Percentiles rank a stretch among this genome's conserved stretches.
These are phyloP conservation scores for Maniola hyperantus DNA, from an alignment of 2,888 invertebrate genomes.

Conservation along the genomic window DNA sequence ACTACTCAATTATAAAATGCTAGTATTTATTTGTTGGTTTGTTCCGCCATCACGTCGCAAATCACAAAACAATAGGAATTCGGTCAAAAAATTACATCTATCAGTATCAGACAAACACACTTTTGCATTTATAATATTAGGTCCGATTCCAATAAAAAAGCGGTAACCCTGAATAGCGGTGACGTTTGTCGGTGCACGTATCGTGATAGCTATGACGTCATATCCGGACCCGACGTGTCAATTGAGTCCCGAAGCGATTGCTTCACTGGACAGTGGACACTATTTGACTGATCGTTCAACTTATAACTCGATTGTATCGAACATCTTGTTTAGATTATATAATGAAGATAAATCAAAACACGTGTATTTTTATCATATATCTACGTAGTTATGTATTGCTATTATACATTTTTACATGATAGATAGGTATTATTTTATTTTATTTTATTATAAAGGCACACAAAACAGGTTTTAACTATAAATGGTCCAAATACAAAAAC, in stretches of 20 bases:
- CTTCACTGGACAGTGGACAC: conserved; percentile 18
- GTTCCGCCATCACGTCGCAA: too few relatives aligned
- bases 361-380: neutral
- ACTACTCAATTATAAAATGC: too few relatives aligned
- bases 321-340: conserved; percentile 4
- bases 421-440: too few relatives aligned
- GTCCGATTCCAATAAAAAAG: neutral
- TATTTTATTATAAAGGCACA: too few relatives aligned
- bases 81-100: too few relatives aligned
- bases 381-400: neutral
- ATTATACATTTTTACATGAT: too few relatives aligned
- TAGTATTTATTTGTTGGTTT: too few relatives aligned
- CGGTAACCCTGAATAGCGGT: conserved; percentile 7
- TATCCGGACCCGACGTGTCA: conserved; percentile 49
- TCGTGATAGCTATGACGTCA: conserved; percentile 57
- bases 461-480: too few relatives aligned
- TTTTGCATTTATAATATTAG: neutral
- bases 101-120: too few relatives aligned
- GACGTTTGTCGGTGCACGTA: conserved; percentile 36
- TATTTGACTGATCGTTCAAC: conserved; percentile 26
- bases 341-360: conserved; percentile 1
- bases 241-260: conserved; percentile 42
- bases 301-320: conserved; percentile 17
- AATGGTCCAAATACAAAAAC: too few relatives aligned
- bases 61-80: too few relatives aligned